phyloP scores from a whole-genome alignment of 2,797 vertebrate species.

The Myotis pilosus region DNA sequence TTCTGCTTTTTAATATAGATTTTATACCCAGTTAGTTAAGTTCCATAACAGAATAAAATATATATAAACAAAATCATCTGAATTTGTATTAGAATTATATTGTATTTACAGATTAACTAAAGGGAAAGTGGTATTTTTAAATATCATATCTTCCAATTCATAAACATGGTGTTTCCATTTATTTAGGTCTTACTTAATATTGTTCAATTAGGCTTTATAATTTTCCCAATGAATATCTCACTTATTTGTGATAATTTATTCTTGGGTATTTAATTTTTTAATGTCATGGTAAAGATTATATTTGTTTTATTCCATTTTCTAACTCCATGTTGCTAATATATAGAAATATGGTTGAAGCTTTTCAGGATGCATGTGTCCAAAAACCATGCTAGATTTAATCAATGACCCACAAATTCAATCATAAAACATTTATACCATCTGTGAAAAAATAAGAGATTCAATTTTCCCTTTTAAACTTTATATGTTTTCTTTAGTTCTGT shows the following conservation, averaged over 20 bases:
- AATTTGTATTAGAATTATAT: neutral
- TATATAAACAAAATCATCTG: neutral
- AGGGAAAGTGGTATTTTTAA: neutral
- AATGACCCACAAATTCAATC: neutral
- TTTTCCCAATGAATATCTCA: neutral
- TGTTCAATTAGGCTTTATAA: neutral
- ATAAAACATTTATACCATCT: neutral
- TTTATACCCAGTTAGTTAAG: neutral
- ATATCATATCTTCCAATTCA: neutral
- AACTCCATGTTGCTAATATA: neutral
- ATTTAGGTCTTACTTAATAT: neutral
- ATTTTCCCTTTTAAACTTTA: neutral
- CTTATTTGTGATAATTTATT: neutral
- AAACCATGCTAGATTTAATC: neutral
- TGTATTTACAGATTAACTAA: neutral
- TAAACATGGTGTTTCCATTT: neutral
- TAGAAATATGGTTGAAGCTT: neutral
- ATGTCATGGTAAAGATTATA: neutral
- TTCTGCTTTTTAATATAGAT: neutral
- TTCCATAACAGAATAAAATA: neutral
- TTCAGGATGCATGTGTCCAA: neutral
- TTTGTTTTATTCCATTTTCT: constrained; percentile 19
- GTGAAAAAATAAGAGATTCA: neutral
- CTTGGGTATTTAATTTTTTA: neutral
- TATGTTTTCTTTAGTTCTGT: neutral